Evolutionary conservation across 2,888 invertebrate genomes (phyloP), one percentile per base, ranked within the genome.

Genomic region (Heliconius hortense): DNA sequence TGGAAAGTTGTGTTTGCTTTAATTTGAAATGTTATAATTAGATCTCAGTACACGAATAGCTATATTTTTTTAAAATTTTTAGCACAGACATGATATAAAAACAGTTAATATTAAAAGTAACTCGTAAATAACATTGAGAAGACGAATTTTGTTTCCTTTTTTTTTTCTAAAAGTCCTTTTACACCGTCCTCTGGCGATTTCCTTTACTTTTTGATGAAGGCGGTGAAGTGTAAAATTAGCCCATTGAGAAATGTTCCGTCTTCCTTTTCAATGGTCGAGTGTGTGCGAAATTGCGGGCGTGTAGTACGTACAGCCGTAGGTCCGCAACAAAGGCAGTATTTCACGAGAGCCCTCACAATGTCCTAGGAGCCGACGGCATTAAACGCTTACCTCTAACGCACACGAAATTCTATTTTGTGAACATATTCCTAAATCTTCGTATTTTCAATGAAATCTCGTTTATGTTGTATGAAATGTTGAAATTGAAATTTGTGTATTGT

Each of bases 171-270:
- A 62, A 28, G n/a, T 39, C 39, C 39, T n/a, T 39, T 7, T 7
- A n/a, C 15, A 24, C 24, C 60, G 70, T 67, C 68, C 59, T 35
- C 28, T 26, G 28, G 71, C 67, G 75, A 77, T 77, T 78, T 78
- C 73, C 66, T 26, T 70, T 78, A 67, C 75, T 73, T 75, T 62
- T 59, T 74, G 68, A 77, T 80, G 76, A 67, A 79, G 82, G 81
- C 82, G 80, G 79, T 85, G 82, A 84, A 88, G 87, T 84, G 83
- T 83, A 84, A 85, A 88, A 88, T 87, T 87, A 86, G 85, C 82
- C 84, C 81, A 84, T 85, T 83, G 85, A 85, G 84, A 84, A 84
- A 82, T 78, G 77, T 84, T 81, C 80, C 80, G 79, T 79, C 78
- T 77, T 75, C 74, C 78, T 82, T 82, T 83, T 82, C 79, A 75